Evolutionary conservation across 2,888 invertebrate species (phyloP), one percentile per base, ranked within the genome.

Genomic region (Meganola albula): DNA sequence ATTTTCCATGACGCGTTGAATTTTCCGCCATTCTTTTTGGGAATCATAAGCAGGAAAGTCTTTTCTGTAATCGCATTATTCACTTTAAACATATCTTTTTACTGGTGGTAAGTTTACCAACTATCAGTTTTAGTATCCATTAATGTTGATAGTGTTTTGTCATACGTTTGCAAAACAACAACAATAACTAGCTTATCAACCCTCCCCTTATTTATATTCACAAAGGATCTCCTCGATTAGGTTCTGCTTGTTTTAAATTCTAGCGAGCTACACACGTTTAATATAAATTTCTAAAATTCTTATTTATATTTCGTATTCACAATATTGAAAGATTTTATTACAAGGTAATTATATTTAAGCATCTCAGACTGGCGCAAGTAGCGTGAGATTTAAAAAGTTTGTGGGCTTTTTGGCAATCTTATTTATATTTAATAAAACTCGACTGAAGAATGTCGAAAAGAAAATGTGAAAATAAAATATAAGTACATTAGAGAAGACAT

Each of bases 41-140:
- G n/a, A n/a, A n/a, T n/a, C n/a, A n/a, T n/a, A n/a, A n/a, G n/a
- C n/a, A n/a, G n/a, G n/a, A n/a, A n/a, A n/a, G n/a, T n/a, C n/a
- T n/a, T n/a, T n/a, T n/a, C n/a, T n/a, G n/a, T n/a, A n/a, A n/a
- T n/a, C n/a, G n/a, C n/a, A n/a, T n/a, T n/a, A n/a, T n/a, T n/a
- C n/a, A n/a, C n/a, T n/a, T n/a, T n/a, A n/a, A n/a, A n/a, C n/a
- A n/a, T n/a, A n/a, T n/a, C n/a, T n/a, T n/a, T n/a, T n/a, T n/a
- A n/a, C n/a, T n/a, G n/a, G n/a, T n/a, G n/a, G n/a, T n/a, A n/a
- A n/a, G n/a, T n/a, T 58, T 63, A 60, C 58, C 53, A 59, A 55
- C 48, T 56, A 48, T 45, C 37, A 38, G 32, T 37, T 44, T 40
- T 27, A 33, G 29, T 37, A 53, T 41, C 37, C 21, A 34, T 31